Evolutionary conservation across 2,888 invertebrate species (phyloP), one percentile per base, ranked within the genome.

Genomic region (Mythimna albipuncta): DNA sequence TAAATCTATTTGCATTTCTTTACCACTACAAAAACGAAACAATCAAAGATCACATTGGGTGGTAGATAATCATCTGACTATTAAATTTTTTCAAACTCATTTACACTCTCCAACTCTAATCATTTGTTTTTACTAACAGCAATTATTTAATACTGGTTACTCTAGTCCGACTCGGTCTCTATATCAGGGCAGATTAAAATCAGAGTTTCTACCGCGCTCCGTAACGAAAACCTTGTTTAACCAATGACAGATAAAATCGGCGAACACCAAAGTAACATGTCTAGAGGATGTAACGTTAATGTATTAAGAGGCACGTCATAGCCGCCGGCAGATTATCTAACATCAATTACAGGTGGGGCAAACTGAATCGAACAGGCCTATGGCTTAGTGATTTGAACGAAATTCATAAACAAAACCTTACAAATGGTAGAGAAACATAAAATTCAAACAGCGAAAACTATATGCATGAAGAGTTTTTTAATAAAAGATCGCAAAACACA

Each of bases 321-420:
- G 75, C 85, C 79, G 79, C 81, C 75, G 73, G 85, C 73, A 69
- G 81, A 83, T 85, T 88, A 89, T 87, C 86, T 86, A 69, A 82
- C 85, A 85, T 86, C 88, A 82, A 83, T 85, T 86, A 89, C 84
- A 88, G 87, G 86, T 88, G 78, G 75, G 76, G 83, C 85, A 52
- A 79, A 85, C 83, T 85, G 79, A 85, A 83, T 81, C 79, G 35
- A 75, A 85, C 75, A 85, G 80, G 79, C 73, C 63, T 54, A 79
- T 68, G 50, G 11, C 80, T 77, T 69, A 77, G 84, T 88, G 83
- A 75, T 66, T 21, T 50, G 9, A 50, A 65, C 38, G 11, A 62
- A 50, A 54, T 52, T 16, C 13, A 41, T 47, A 73, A 44, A 10
- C 41, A 44, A 7, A 0, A 21, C 11, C 21, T 5, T 11, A 21